Base-by-base conservation (phyloP, 2,797 vertebrate genomes). In the Poeciliopsis turneri region DNA sequence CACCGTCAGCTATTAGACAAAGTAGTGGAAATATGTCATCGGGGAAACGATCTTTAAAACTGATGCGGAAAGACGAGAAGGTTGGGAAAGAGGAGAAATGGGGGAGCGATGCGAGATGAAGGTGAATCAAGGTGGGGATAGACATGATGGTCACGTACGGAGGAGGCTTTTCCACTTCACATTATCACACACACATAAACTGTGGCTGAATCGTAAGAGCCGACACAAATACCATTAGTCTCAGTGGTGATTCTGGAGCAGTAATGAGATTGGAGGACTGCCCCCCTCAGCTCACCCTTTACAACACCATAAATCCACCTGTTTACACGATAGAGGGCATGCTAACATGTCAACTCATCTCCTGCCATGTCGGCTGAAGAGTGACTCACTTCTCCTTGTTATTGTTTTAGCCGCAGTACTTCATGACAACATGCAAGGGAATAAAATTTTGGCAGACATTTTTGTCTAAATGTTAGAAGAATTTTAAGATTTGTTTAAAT, bases 41-140 rank as follows among this genome's bases (percentile, higher is more conserved):
- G 39, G 89, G 84, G 89, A 90, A 74, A 57, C 55, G 78, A 82
- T 82, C 89, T 88, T 59, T 87, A 78, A n/a, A 78, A 91, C 88
- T 75, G 72, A 91, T 90, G 89, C 91, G 89, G 87, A 77, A 43
- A 71, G 72, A 83, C 82, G 64, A 74, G 77, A 78, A 82, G 78
- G 80, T 43, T 73, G 84, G 59, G 75, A 51, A 57, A 72, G 68
- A 85, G 73, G 59, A 82, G 71, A 75, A 74, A 78, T 46, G 76
- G 78, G 73, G 55, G 80, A 79, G 86, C 88, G 88, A 90, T 90
- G 93, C 91, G 86, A 91, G 78, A 87, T 78, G 92, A 96, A 96
- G 95, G 95, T 95, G 94, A 96, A 86, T 77, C 93, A 96, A 95
- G 95, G 95, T 94, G 94, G 89, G 89, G 87, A 94, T 95, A 95